phyloP scores from a whole-genome alignment of 2,888 invertebrate species.

The Acanthosepion lycidas region DNA sequence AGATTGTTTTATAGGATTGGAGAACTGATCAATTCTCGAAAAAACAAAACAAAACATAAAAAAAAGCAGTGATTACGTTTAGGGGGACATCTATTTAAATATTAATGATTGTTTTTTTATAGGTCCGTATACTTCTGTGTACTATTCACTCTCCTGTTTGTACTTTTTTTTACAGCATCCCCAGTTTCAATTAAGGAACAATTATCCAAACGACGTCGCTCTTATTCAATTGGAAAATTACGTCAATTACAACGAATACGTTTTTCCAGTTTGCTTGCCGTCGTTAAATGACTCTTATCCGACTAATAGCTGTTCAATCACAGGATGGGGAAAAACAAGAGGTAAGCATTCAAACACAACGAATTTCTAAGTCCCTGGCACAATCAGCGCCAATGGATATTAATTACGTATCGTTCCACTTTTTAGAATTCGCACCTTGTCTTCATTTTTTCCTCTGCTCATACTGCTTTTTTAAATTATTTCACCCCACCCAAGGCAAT shows the following conservation, averaged over 20 bases:
- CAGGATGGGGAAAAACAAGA: constrained; percentile 39
- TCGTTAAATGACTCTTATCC: neutral
- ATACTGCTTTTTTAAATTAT: too few species aligned
- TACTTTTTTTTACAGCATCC: neutral
- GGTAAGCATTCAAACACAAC: neutral
- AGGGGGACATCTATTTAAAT: too few species aligned
- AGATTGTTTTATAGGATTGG: too few species aligned
- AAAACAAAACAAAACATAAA: too few species aligned
- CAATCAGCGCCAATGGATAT: too few species aligned
- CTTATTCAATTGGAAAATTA: neutral
- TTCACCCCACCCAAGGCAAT: too few species aligned
- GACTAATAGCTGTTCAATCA: neutral
- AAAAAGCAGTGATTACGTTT: too few species aligned
- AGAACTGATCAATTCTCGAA: too few species aligned
- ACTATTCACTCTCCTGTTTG: neutral
- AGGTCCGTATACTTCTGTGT: neutral
- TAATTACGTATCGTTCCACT: neutral
- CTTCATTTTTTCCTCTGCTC: too few species aligned
- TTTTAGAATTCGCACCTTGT: too few species aligned
- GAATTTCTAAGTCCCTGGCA: too few species aligned
- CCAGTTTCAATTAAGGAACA: neutral
- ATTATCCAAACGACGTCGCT: constrained; percentile 42
- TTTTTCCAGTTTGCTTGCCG: neutral
- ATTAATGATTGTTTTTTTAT: too few species aligned
- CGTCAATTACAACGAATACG: neutral